Evolutionary conservation across 2,113 vertebrate species (phyloP).

Genomic region (Isichthys henryi): DNA sequence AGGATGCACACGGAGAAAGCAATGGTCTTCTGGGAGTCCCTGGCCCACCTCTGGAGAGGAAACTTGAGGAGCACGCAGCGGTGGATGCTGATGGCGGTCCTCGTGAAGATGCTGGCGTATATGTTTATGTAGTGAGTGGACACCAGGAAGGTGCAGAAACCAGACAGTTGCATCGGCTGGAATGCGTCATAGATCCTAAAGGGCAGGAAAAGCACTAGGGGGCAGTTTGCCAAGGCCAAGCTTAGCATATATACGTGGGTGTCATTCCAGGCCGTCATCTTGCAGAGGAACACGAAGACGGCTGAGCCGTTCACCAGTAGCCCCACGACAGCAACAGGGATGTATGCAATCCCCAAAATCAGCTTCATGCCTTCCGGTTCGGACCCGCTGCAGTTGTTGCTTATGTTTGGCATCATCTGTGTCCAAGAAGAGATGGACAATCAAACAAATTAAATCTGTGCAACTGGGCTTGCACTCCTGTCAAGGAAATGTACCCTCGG

Average conservation of each 20-base stretch:
- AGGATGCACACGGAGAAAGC: conserved; percentile 39
- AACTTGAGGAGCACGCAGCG: conserved; percentile 49
- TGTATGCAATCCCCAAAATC: conserved; percentile 38
- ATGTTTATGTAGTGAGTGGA: conserved; percentile 52
- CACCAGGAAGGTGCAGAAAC: conserved; percentile 44
- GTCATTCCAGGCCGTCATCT: conserved; percentile 43
- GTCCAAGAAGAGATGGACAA: not conserved
- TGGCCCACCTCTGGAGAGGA: conserved; percentile 35
- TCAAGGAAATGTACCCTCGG: not conserved
- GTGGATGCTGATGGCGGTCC: conserved; percentile 49
- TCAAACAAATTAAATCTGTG: not conserved
- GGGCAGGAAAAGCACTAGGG: conserved; percentile 50
- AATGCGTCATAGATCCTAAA: conserved; percentile 46
- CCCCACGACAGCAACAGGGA: conserved; percentile 40
- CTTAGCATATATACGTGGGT: conserved; percentile 59
- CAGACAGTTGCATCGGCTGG: not conserved
- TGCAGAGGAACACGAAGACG: conserved; percentile 36
- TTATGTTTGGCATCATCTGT: not conserved
- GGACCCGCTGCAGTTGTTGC: not conserved
- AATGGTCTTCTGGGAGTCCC: conserved; percentile 34
- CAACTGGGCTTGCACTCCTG: not conserved
- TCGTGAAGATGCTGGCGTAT: conserved; percentile 56
- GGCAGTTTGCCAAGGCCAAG: conserved; percentile 44
- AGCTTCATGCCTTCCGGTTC: not conserved
- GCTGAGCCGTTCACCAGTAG: conserved; percentile 43